Evolutionary conservation across 1,140 invertebrate genomes (phyloP).

Genomic region (Penaeus vannamei): DNA sequence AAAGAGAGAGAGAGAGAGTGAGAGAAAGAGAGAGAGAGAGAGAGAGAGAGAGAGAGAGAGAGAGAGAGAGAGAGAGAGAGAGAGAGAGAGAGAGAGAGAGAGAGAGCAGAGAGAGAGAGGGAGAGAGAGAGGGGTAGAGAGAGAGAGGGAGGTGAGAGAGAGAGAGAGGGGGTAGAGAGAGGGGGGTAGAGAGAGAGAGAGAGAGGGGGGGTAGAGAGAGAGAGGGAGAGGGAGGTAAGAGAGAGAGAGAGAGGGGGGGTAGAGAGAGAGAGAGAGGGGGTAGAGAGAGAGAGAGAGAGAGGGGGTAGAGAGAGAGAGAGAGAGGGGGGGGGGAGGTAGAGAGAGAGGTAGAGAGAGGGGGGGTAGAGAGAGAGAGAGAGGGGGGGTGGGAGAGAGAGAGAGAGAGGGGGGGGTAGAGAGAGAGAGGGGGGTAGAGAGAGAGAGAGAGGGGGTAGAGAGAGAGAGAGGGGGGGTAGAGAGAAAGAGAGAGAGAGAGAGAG

Average conservation of each 20-base stretch:
- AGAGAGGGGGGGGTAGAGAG: not conserved
- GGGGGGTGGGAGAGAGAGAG: not conserved
- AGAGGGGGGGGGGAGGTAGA: not conserved
- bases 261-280: not conserved
- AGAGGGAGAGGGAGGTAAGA: not conserved
- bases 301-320: slow-evolving; percentile 11
- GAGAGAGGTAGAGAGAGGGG: not conserved
- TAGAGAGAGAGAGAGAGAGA: not conserved
- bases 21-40: not conserved
- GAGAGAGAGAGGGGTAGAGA: not conserved
- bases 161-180: not conserved
- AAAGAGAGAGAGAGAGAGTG: too few species aligned
- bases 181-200: not conserved
- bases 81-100: not conserved
- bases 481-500: too few species aligned
- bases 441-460: too few species aligned
- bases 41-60: too few species aligned
- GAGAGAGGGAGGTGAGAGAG: not conserved
- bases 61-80: not conserved
- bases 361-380: not conserved
- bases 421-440: not conserved
- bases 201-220: not conserved
- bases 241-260: too few species aligned
- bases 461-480: too few species aligned
- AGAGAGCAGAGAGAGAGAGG: too few species aligned